A percentile compares a stretch with the other conserved stretches of the same genome.
Conservation (phyloP, 2,113 vertebrate species). For the Hystrix cristata region DNA sequence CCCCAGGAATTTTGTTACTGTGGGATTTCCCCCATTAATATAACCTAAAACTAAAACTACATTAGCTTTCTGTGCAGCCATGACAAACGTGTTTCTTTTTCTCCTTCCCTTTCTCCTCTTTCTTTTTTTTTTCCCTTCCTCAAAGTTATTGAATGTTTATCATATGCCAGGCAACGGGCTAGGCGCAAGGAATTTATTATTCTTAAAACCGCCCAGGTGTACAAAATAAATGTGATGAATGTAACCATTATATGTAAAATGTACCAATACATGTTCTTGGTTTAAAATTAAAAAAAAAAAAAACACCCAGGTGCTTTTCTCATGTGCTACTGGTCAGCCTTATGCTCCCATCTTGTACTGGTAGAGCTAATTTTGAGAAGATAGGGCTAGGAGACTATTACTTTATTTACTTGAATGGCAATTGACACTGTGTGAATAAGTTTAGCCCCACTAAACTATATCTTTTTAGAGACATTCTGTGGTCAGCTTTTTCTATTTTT, state of each 20-base stretch:
- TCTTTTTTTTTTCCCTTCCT: background rate
- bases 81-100: background rate
- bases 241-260: too few species aligned
- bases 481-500: background rate
- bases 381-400: background rate
- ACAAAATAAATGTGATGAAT: too few species aligned
- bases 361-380: background rate
- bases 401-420: background rate
- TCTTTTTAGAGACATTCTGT: background rate
- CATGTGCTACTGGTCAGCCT: background rate
- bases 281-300: background rate
- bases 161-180: background rate
- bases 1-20: background rate
- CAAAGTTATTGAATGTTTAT: background rate
- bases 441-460: background rate
- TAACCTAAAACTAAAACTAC: background rate
- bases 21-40: conserved; percentile 4
- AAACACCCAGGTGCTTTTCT: background rate
- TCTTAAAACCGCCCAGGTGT: background rate
- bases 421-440: background rate
- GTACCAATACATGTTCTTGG: too few species aligned
- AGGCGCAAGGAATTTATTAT: background rate
- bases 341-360: background rate
- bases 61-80: background rate
- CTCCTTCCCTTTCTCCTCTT: background rate